A percentile compares a stretch with the other conserved stretches of the same genome.
phyloP scores from a whole-genome alignment of 2,797 vertebrate genomes.

The Cyprinodon diabolis region DNA sequence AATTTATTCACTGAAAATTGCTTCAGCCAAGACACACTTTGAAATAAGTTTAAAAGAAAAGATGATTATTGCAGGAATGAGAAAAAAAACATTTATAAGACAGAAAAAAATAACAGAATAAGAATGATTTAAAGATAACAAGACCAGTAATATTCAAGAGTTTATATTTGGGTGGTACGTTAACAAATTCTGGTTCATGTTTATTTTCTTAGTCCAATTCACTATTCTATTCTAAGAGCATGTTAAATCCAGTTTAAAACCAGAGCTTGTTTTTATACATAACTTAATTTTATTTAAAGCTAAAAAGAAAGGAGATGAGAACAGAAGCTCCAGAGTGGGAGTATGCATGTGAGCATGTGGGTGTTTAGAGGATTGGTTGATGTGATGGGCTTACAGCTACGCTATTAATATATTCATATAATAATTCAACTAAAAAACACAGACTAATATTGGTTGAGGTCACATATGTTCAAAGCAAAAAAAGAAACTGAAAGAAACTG shows the following conservation, averaged over 20 bases:
- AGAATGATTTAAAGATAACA: not conserved
- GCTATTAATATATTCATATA: constrained; percentile 41
- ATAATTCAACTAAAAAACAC: constrained; percentile 24
- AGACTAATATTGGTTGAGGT: constrained; percentile 48
- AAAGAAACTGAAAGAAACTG: constrained; percentile 41
- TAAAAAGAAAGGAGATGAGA: constrained; percentile 14
- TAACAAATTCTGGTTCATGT: not conserved
- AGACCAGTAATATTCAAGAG: not conserved
- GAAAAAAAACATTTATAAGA: not conserved
- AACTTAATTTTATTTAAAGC: constrained; percentile 14
- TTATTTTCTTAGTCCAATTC: constrained; percentile 4
- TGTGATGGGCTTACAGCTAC: constrained; percentile 18
- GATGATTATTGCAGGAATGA: no score
- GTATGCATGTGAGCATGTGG: constrained; percentile 3
- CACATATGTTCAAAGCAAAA: constrained; percentile 31
- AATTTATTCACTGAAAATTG: constrained; percentile 17
- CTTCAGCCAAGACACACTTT: constrained; percentile 9
- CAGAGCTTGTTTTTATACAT: not conserved
- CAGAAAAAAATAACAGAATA: not conserved
- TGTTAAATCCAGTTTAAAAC: not conserved
- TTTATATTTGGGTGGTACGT: not conserved
- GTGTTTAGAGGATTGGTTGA: constrained; percentile 19
- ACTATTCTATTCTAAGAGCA: not conserved
- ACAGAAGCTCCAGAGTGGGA: constrained; percentile 3
- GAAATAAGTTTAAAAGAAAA: not conserved